Percentiles rank a stretch among this genome's conserved stretches.
These are phyloP conservation scores for Neria commutata DNA, from an alignment of 2,888 invertebrate genomes.

Conservation along the genomic window DNA sequence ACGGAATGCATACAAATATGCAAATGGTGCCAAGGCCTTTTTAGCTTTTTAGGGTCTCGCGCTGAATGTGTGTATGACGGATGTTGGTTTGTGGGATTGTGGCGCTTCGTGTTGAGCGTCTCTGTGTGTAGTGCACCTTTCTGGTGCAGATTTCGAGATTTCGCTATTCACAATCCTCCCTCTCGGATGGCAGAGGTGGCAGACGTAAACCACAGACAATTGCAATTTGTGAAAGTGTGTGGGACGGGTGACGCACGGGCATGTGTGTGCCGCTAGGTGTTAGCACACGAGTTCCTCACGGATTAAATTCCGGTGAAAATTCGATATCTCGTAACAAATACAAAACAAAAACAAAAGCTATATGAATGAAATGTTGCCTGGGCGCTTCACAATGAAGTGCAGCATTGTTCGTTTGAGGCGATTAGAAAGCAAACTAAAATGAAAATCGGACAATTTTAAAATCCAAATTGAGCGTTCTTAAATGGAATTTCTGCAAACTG, in stretches of 20 bases:
- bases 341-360: neutral
- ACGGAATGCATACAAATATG: slow-evolving; percentile 13
- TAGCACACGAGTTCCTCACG: neutral
- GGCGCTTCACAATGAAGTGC: neutral
- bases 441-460: neutral
- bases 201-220: too few species aligned
- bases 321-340: neutral
- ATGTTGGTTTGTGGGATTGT: neutral
- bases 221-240: too few species aligned
- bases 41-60: neutral
- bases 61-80: neutral
- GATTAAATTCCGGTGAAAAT: neutral
- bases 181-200: too few species aligned
- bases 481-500: too few species aligned
- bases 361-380: neutral
- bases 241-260: too few species aligned
- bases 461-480: too few species aligned
- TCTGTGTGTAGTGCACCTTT: too few species aligned
- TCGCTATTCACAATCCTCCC: too few species aligned
- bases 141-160: too few species aligned
- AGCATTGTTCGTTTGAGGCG: too few species aligned
- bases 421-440: neutral
- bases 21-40: slow-evolving; percentile 31
- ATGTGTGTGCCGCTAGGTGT: neutral
- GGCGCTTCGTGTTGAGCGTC: too few species aligned